Percentiles rank a stretch among this genome's conserved stretches.
Evolutionary conservation across 2,797 vertebrate genomes (phyloP).

Genomic region (Sebastes variabilis): DNA sequence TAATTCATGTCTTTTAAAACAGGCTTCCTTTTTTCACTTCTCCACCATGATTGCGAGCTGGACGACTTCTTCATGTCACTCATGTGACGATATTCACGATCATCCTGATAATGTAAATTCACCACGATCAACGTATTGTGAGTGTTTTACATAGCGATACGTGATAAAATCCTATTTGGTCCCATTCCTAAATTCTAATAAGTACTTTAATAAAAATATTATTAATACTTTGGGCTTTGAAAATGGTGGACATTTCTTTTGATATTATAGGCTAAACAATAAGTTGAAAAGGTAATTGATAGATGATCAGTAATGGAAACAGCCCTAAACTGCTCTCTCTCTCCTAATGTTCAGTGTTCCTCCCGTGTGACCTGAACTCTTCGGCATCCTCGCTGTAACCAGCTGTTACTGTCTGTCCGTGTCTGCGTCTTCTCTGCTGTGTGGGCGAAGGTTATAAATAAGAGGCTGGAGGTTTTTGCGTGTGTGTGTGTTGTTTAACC

Average conservation of each 20-base stretch:
- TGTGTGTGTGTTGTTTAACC: constrained; percentile 72
- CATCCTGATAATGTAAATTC: no score
- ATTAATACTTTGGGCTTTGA: background rate
- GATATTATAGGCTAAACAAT: background rate
- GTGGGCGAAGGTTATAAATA: constrained; percentile 74
- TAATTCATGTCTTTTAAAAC: accelerated
- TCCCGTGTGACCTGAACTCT: constrained; percentile 48
- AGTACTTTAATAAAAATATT: accelerated
- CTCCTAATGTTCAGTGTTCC: background rate
- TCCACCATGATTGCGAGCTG: no score
- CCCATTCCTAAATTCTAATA: no score
- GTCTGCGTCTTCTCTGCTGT: constrained; percentile 60
- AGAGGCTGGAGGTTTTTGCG: constrained; percentile 57
- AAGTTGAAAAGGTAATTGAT: background rate
- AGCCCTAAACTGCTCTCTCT: background rate
- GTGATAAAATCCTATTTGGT: no score
- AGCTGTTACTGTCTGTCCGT: constrained; percentile 74
- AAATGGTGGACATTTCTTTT: background rate
- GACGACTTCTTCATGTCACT: accelerated
- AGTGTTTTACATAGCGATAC: no score
- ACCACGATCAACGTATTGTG: no score
- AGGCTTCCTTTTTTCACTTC: background rate
- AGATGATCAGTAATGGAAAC: background rate
- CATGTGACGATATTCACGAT: no score
- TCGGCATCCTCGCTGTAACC: constrained; percentile 30